Conservation (phyloP, 2,113 vertebrate species). For the Hippocampus zosterae region DNA sequence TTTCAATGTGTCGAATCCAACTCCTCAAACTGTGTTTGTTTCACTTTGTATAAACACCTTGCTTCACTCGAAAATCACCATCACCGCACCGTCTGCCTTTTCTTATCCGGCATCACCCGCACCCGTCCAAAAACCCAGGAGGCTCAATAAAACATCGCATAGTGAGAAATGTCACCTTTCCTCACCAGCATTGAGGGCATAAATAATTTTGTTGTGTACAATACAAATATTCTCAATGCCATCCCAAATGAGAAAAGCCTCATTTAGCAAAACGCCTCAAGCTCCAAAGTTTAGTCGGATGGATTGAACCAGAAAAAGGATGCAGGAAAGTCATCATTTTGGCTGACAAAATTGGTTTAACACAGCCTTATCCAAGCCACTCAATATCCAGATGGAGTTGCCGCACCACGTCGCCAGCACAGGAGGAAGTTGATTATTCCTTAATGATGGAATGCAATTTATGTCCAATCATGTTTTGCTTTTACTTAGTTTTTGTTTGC, state of each 20-base stretch:
- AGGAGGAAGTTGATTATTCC: neutral
- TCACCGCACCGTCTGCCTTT: neutral
- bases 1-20: neutral
- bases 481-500: no score
- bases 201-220: neutral
- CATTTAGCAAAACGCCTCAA: constrained; percentile 1
- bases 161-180: neutral
- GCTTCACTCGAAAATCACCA: neutral
- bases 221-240: neutral
- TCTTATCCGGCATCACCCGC: neutral
- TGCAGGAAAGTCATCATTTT: neutral
- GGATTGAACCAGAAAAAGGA: neutral
- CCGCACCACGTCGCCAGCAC: neutral
- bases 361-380: neutral
- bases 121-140: neutral
- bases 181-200: neutral
- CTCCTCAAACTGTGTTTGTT: neutral
- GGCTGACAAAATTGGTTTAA: neutral
- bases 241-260: neutral
- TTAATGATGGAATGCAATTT: neutral
- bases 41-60: neutral
- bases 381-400: constrained; percentile 1
- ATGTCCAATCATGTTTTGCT: no score
- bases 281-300: neutral
- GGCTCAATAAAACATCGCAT: constrained; percentile 1